Conservation (phyloP, 1,140 invertebrate species). For the Caenorhabditis remanei region DNA sequence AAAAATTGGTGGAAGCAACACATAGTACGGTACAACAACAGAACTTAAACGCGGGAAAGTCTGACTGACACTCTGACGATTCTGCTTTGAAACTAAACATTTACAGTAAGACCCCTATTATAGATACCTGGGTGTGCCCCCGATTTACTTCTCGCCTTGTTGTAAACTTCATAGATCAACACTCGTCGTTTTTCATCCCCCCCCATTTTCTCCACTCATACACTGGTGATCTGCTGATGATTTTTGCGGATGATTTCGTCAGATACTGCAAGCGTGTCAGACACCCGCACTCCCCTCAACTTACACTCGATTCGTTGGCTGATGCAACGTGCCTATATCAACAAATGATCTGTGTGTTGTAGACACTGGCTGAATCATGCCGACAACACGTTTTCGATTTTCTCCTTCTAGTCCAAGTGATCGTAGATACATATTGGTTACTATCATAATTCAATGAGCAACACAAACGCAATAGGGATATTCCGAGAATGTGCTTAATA, state of each 20-base stretch:
- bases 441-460: too few species aligned
- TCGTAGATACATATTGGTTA: too few species aligned
- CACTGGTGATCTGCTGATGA: constrained; percentile 21
- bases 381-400: constrained; percentile 24
- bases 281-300: constrained; percentile 4
- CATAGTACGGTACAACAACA: too few species aligned
- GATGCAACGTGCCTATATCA: constrained; percentile 52
- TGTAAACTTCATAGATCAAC: constrained; percentile 26
- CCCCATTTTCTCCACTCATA: background rate
- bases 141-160: background rate
- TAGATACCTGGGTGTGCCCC: background rate
- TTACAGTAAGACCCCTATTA: background rate
- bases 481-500: background rate
- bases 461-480: background rate
- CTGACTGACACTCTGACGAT: background rate
- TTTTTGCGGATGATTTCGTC: constrained; percentile 45
- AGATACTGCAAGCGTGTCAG: constrained; percentile 52
- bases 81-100: background rate
- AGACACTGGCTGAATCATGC: constrained; percentile 9
- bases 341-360: constrained; percentile 54
- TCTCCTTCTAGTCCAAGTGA: too few species aligned
- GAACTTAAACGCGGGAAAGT: too few species aligned
- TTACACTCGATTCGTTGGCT: constrained; percentile 17
- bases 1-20: too few species aligned
- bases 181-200: background rate